A percentile compares a stretch with the other conserved stretches of the same genome.
Evolutionary conservation across 2,113 vertebrate genomes (phyloP).

Genomic region (Brachyistius frenatus): DNA sequence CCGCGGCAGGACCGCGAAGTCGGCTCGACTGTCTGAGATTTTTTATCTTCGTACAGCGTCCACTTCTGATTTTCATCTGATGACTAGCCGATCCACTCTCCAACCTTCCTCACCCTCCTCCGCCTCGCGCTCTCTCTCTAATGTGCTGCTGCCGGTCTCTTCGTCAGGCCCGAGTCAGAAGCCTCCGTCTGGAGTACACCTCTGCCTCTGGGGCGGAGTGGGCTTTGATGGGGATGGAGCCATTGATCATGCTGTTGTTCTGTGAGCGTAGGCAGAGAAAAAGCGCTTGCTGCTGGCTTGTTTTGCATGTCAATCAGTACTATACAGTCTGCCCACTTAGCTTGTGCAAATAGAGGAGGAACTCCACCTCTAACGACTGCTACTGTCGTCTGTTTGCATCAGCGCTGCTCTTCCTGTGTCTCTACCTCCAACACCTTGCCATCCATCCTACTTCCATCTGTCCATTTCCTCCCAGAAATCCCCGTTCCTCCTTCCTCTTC

Average conservation of each 20-base stretch:
- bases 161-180: slow-evolving; percentile 34
- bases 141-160: background rate
- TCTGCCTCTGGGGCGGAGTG: slow-evolving; percentile 29
- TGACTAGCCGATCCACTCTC: slow-evolving; percentile 13
- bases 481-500: slow-evolving; percentile 18
- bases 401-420: slow-evolving; percentile 1
- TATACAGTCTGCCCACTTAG: slow-evolving; percentile 31
- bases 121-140: slow-evolving; percentile 16
- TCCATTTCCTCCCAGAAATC: slow-evolving; percentile 30
- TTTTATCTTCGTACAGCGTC: background rate
- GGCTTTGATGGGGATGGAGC: slow-evolving; percentile 56
- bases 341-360: slow-evolving; percentile 42
- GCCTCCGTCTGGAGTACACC: slow-evolving; percentile 25
- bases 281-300: slow-evolving; percentile 63
- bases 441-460: slow-evolving; percentile 48
- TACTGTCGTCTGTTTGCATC: slow-evolving; percentile 35
- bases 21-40: background rate
- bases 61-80: slow-evolving; percentile 11
- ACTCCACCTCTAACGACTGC: slow-evolving; percentile 31
- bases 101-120: slow-evolving; percentile 20
- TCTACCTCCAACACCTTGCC: slow-evolving; percentile 16
- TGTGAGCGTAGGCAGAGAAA: slow-evolving; percentile 61
- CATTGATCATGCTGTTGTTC: slow-evolving; percentile 66
- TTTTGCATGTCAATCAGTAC: slow-evolving; percentile 72
- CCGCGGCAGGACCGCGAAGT: background rate